Conservation (phyloP, 1,140 invertebrate genomes). For the Aphelenchoides besseyi region DNA sequence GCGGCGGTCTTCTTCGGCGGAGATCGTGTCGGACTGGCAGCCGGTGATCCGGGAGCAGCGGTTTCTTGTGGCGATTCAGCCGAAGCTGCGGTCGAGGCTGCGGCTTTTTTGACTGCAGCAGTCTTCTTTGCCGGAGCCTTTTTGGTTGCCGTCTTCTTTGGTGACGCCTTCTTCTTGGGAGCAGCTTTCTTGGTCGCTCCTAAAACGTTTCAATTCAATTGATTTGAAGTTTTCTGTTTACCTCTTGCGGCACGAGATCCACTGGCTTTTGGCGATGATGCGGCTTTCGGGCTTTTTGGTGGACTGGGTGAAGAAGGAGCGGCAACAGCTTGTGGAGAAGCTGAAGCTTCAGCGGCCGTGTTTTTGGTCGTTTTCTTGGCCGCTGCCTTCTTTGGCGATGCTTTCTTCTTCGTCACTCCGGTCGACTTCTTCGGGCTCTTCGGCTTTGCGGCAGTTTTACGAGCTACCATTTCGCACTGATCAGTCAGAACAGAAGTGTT, state of each 20-base stretch:
- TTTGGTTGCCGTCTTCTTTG: slow-evolving; percentile 12
- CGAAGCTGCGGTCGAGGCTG: neutral
- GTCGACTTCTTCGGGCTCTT: neutral
- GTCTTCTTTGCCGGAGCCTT: neutral
- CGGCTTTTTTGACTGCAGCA: neutral
- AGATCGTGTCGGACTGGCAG: neutral
- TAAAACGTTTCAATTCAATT: neutral
- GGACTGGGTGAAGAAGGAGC: neutral
- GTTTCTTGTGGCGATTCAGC: neutral
- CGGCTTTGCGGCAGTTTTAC: neutral
- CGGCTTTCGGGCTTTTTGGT: slow-evolving; percentile 12
- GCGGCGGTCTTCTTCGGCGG: neutral
- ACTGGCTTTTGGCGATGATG: neutral
- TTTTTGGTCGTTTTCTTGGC: neutral
- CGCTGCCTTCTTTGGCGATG: neutral
- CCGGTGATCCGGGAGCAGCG: too few species aligned
- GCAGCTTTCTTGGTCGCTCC: neutral
- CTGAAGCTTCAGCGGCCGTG: neutral
- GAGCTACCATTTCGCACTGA: neutral
- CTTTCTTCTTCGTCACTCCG: neutral
- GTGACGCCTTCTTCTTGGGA: slow-evolving; percentile 9
- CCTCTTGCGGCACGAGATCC: neutral
- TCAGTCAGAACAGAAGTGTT: neutral
- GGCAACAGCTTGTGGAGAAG: neutral
- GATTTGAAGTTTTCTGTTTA: neutral